Evolutionary conservation across 2,113 vertebrate species (phyloP).

Genomic region (Sciurus niger): DNA sequence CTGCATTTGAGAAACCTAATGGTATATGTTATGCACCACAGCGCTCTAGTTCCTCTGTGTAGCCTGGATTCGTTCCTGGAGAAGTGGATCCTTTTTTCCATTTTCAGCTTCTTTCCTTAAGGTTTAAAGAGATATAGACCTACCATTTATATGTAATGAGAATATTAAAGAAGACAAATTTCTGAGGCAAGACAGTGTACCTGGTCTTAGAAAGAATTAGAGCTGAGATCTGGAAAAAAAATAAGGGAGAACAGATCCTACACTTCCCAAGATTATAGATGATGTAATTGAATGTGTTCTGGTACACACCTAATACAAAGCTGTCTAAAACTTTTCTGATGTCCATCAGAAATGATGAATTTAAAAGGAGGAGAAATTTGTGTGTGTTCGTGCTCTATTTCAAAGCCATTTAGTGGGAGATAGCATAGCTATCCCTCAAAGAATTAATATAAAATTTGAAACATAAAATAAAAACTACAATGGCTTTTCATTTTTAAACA

Average conservation of each 20-base stretch:
- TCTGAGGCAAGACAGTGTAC: background rate
- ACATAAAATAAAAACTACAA: background rate
- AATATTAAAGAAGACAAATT: background rate
- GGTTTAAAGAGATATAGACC: background rate
- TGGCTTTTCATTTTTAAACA: background rate
- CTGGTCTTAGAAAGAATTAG: background rate
- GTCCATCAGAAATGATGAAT: background rate
- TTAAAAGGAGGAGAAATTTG: background rate
- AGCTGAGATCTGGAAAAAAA: background rate
- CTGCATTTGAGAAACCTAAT: background rate
- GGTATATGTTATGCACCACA: background rate
- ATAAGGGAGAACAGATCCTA: background rate
- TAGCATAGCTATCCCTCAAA: background rate
- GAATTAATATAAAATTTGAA: background rate
- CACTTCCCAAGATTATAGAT: background rate
- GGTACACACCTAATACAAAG: background rate
- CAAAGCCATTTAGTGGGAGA: background rate
- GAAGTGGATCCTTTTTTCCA: background rate
- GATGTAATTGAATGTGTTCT: background rate
- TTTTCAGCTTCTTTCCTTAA: background rate
- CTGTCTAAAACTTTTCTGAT: background rate
- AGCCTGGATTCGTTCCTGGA: background rate
- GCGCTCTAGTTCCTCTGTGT: background rate
- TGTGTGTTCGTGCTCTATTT: background rate
- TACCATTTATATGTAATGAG: background rate